phyloP scores from a whole-genome alignment of 2,888 invertebrate genomes.

The Trypoxylon attenuatum region DNA sequence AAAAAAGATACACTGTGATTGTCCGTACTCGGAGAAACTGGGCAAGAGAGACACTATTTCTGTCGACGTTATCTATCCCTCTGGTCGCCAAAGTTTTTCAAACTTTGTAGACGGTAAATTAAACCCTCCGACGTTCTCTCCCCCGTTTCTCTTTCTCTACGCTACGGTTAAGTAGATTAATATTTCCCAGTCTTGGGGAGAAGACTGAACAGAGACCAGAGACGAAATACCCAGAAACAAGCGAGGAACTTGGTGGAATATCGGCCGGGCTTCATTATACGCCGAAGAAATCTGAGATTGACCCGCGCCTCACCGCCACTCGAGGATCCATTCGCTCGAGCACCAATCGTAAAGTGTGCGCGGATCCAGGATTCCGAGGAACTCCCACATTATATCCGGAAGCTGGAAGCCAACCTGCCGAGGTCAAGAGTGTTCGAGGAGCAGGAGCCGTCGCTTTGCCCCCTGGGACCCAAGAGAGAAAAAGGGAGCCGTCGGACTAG shows the following conservation, averaged over 20 bases:
- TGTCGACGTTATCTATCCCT: not conserved
- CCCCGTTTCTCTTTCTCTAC: too few relatives aligned
- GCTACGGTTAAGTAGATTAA: not conserved
- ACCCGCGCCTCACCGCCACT: conserved; percentile 26
- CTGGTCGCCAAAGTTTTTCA: not conserved
- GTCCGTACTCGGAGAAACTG: not conserved
- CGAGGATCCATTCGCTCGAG: conserved; percentile 28
- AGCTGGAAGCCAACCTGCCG: conserved; percentile 30
- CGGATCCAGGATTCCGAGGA: conserved; percentile 25
- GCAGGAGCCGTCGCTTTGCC: conserved; percentile 21
- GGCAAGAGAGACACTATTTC: not conserved
- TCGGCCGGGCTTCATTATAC: conserved; percentile 26
- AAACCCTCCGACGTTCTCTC: not conserved
- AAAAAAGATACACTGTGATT: not conserved
- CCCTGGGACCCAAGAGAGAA: conserved; percentile 1
- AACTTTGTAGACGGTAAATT: not conserved
- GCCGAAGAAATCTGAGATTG: conserved; percentile 27
- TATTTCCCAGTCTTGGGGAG: not conserved
- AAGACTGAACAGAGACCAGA: not conserved
- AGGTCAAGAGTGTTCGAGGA: conserved; percentile 38
- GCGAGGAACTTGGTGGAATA: not conserved
- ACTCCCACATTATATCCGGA: conserved; percentile 26
- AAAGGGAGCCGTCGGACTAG: not conserved
- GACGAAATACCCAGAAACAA: not conserved
- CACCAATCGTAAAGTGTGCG: conserved; percentile 21